Evolutionary conservation across 2,797 vertebrate genomes (phyloP).

Genomic region (Tapera naevia): DNA sequence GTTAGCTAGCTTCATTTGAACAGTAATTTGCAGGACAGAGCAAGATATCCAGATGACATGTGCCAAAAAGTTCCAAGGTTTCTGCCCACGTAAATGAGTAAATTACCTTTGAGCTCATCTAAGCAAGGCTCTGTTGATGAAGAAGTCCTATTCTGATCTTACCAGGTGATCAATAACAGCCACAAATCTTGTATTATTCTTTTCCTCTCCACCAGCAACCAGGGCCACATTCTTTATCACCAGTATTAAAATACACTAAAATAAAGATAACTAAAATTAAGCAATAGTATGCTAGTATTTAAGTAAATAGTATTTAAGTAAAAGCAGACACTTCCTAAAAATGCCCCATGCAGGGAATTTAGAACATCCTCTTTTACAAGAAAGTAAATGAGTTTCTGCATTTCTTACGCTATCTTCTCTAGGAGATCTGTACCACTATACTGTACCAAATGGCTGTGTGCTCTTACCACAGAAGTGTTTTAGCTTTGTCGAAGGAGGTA

Average conservation of each 20-base stretch:
- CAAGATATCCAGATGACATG: neutral
- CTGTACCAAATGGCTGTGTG: neutral
- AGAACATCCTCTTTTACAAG: neutral
- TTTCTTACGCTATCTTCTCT: neutral
- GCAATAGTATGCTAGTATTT: too few relatives aligned
- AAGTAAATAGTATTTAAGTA: too few relatives aligned
- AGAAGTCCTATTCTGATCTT: neutral
- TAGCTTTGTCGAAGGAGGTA: neutral
- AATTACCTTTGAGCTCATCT: neutral
- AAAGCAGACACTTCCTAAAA: neutral
- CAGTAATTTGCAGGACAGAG: neutral
- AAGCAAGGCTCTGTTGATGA: neutral
- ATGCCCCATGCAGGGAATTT: neutral
- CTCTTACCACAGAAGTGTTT: neutral
- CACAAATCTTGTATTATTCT: neutral
- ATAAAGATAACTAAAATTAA: neutral
- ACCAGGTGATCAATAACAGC: neutral
- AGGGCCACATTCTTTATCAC: neutral
- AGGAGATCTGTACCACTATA: neutral
- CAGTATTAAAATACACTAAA: neutral
- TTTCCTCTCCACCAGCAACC: neutral
- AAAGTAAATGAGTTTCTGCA: neutral
- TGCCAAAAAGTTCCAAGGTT: neutral
- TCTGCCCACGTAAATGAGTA: neutral
- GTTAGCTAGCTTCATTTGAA: neutral